phyloP scores from a whole-genome alignment of 2,888 invertebrate species.

The Cotesia congregata region DNA sequence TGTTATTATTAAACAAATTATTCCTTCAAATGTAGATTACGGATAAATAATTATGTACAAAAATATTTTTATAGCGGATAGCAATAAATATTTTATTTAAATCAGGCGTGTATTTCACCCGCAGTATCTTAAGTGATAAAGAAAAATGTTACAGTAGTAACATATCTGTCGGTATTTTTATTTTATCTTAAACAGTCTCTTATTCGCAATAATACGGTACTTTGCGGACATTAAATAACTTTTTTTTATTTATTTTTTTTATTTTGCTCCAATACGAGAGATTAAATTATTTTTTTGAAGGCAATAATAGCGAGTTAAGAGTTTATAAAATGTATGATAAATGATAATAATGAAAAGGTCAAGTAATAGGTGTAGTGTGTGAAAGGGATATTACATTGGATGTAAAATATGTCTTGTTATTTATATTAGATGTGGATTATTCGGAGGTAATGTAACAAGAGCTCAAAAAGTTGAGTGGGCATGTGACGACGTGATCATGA shows the following conservation, averaged over 20 bases:
- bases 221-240: slow-evolving; percentile 1
- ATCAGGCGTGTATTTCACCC: background rate
- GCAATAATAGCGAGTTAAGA: background rate
- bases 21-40: too few species aligned
- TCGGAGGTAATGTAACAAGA: slow-evolving; percentile 21
- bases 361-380: background rate
- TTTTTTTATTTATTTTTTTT: too few species aligned
- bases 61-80: background rate
- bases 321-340: background rate
- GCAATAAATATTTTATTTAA: slow-evolving; percentile 1
- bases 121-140: slow-evolving; percentile 11
- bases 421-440: slow-evolving; percentile 16
- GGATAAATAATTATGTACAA: background rate
- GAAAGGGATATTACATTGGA: background rate
- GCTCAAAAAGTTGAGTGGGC: slow-evolving; percentile 33
- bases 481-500: slow-evolving; percentile 41
- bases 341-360: slow-evolving; percentile 4
- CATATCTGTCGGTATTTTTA: slow-evolving; percentile 1
- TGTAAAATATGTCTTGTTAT: background rate
- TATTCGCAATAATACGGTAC: slow-evolving; percentile 12
- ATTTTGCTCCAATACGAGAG: background rate
- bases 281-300: background rate
- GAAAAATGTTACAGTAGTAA: slow-evolving; percentile 5
- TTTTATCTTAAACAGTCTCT: slow-evolving; percentile 12
- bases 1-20: too few species aligned